phyloP scores from a whole-genome alignment of 2,888 invertebrate species.

The Lasioglossum vierecki region DNA sequence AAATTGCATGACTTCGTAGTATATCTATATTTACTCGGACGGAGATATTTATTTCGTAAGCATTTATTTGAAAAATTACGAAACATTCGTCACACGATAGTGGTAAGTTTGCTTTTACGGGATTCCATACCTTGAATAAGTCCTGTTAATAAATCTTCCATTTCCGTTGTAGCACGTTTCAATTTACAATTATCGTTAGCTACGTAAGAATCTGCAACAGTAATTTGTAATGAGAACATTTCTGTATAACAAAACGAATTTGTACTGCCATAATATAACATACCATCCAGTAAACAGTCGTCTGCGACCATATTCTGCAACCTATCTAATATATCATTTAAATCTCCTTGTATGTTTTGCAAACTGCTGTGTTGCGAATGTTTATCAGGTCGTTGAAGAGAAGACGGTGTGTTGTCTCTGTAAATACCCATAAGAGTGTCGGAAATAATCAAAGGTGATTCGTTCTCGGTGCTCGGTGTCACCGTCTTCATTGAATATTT shows the following conservation, averaged over 20 bases:
- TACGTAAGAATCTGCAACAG: constrained; percentile 78
- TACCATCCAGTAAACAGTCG: constrained; percentile 88
- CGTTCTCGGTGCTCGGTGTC: constrained; percentile 65
- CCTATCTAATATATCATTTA: constrained; percentile 89
- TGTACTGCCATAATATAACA: constrained; percentile 12
- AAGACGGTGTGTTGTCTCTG: constrained; percentile 79
- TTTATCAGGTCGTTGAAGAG: constrained; percentile 80
- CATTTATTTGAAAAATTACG: constrained; percentile 22
- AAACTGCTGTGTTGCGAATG: constrained; percentile 82
- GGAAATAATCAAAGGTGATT: constrained; percentile 64
- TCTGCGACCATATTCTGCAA: constrained; percentile 89
- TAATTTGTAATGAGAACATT: constrained; percentile 43
- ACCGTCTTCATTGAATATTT: constrained; percentile 61
- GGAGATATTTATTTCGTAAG: constrained; percentile 46
- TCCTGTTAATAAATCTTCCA: constrained; percentile 89
- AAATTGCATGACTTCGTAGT: constrained; percentile 27
- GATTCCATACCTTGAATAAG: constrained; percentile 88
- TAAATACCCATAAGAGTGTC: constrained; percentile 75
- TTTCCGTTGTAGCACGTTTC: constrained; percentile 89
- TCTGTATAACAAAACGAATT: constrained; percentile 9
- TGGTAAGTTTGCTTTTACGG: constrained; percentile 80
- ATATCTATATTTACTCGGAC: constrained; percentile 27
- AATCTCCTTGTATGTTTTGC: constrained; percentile 86
- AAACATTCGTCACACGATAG: constrained; percentile 73
- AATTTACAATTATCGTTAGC: constrained; percentile 87